Evolutionary conservation across 2,797 vertebrate genomes (phyloP).

Genomic region (Echiichthys vipera): DNA sequence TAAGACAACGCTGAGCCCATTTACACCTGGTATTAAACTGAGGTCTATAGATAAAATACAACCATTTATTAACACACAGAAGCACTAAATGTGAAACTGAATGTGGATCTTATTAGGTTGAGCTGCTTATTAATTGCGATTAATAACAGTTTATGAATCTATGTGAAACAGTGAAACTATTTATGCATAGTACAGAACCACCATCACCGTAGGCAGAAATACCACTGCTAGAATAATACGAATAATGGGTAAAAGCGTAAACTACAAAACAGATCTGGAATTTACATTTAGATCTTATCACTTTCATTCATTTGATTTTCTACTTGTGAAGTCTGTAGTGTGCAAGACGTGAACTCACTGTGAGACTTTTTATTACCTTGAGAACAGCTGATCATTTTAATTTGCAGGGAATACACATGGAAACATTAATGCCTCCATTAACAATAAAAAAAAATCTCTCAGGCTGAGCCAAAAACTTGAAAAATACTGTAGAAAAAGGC

Average conservation of each 20-base stretch:
- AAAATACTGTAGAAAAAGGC: slow-evolving; percentile 2
- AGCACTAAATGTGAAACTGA: slow-evolving; percentile 4
- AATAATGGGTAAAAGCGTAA: no score
- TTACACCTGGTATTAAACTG: slow-evolving; percentile 41
- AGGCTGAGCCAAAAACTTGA: neutral
- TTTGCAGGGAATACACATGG: neutral
- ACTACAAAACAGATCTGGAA: neutral
- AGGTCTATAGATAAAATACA: slow-evolving; percentile 18
- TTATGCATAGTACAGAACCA: neutral
- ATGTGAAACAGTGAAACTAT: neutral
- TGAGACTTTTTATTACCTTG: neutral
- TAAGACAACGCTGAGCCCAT: slow-evolving; percentile 37
- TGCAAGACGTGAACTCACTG: no score
- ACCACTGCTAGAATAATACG: neutral
- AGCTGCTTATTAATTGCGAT: neutral
- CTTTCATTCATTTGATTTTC: neutral
- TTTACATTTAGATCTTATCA: no score
- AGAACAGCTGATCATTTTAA: neutral
- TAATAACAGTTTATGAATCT: no score
- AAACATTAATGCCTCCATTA: slow-evolving; percentile 5
- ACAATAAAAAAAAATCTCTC: neutral
- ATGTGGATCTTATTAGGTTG: slow-evolving; percentile 2
- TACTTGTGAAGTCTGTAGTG: neutral
- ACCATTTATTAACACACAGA: slow-evolving; percentile 2
- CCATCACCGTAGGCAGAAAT: neutral